These are phyloP conservation scores for Oxytorus armatus DNA, from an alignment of 2,888 invertebrate genomes.

Conservation along the genomic window DNA sequence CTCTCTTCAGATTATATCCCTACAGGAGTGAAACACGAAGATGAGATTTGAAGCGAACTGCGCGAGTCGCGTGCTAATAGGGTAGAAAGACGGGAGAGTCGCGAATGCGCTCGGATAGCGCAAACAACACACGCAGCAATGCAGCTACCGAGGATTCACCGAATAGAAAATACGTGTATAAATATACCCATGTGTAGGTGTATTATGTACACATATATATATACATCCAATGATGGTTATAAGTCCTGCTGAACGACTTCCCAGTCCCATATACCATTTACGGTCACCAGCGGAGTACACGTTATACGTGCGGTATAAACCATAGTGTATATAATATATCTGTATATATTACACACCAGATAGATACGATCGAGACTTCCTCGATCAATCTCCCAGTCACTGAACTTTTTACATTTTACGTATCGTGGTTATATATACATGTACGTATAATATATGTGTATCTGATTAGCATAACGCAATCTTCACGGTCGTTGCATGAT, in stretches of 20 bases:
- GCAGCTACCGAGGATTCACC: conserved; percentile 36
- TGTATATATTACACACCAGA: conserved; percentile 37
- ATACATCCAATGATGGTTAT: conserved; percentile 23
- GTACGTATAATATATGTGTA: not conserved
- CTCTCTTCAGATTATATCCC: conserved; percentile 37
- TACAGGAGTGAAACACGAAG: conserved; percentile 59
- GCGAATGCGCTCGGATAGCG: conserved; percentile 4
- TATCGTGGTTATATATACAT: conserved; percentile 15
- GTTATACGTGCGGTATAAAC: conserved; percentile 41
- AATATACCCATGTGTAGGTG: not conserved
- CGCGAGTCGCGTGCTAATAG: conserved; percentile 64
- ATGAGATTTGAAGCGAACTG: conserved; percentile 62
- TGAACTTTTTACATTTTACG: conserved; percentile 43
- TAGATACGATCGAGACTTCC: conserved; percentile 63
- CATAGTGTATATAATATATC: conserved; percentile 30
- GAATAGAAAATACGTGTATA: conserved; percentile 31
- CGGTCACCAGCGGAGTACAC: conserved; percentile 53
- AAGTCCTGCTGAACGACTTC: conserved; percentile 50
- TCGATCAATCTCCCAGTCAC: conserved; percentile 63
- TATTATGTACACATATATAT: conserved; percentile 7
- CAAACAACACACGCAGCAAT: conserved; percentile 29
- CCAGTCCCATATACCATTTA: conserved; percentile 51
- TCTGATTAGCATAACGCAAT: conserved; percentile 66
- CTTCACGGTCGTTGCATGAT: conserved; percentile 52
- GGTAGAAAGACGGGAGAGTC: conserved; percentile 38